Percentiles rank a stretch among this genome's conserved stretches.
These are phyloP conservation scores for Orius insidiosus DNA, from an alignment of 1,140 invertebrate species.

Conservation along the genomic window DNA sequence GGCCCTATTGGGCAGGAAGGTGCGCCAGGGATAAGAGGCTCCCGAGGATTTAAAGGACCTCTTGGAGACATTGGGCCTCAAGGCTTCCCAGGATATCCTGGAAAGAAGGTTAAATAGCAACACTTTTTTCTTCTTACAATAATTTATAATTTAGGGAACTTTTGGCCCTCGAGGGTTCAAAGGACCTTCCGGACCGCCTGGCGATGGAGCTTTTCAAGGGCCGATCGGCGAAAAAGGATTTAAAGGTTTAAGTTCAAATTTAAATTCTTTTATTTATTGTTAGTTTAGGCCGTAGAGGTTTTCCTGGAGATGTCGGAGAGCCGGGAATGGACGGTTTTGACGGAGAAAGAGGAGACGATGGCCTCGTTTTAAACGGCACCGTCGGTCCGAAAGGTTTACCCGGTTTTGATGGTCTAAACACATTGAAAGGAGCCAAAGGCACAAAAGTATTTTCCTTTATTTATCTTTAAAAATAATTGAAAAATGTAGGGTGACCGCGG, in stretches of 20 bases:
- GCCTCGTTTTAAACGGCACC: no score
- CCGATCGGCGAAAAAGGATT: conserved; percentile 31
- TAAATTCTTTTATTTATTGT: neutral
- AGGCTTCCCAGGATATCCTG: conserved; percentile 19
- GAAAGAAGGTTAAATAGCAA: conserved; percentile 16
- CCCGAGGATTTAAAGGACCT: conserved; percentile 44
- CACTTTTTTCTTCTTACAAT: neutral
- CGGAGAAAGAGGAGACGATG: no score
- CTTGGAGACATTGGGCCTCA: conserved; percentile 35
- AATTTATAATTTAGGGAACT: neutral
- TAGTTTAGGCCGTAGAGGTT: neutral
- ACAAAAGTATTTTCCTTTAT: no score
- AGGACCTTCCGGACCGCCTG: conserved; percentile 38
- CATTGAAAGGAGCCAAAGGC: no score
- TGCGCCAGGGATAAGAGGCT: conserved; percentile 44
- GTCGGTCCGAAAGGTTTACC: no score
- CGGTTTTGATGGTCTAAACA: no score
- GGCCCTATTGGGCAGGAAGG: conserved; percentile 35
- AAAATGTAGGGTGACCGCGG: neutral
- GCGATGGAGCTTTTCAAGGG: conserved; percentile 30
- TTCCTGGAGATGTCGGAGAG: conserved; percentile 3
- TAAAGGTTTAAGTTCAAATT: conserved; percentile 28
- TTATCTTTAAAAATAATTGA: neutral
- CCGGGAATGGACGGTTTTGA: conserved; percentile 3
- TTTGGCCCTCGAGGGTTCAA: conserved; percentile 23